Percentiles rank a stretch among this genome's conserved stretches.
phyloP scores from a whole-genome alignment of 2,888 invertebrate species.

The Lapara coniferarum region DNA sequence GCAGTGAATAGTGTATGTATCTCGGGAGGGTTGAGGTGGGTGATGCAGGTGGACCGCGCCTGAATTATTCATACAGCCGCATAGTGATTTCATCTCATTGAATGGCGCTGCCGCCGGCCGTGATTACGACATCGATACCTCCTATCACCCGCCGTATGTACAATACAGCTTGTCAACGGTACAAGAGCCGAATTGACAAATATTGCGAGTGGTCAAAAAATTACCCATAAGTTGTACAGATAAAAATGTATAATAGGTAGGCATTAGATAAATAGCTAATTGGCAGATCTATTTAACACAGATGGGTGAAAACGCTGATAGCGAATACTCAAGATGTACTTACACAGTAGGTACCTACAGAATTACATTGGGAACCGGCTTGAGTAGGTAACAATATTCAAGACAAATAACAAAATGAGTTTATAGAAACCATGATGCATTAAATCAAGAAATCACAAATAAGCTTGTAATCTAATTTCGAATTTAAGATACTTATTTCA shows the following conservation, averaged over 20 bases:
- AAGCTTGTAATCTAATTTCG: too few relatives aligned
- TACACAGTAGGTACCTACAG: too few relatives aligned
- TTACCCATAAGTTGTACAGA: not conserved
- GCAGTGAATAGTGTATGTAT: constrained; percentile 38
- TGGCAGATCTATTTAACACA: too few relatives aligned
- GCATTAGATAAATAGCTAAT: not conserved
- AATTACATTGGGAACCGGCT: too few relatives aligned
- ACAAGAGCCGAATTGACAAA: constrained; percentile 33
- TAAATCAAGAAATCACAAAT: too few relatives aligned
- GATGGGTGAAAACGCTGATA: too few relatives aligned
- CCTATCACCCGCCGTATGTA: constrained; percentile 49
- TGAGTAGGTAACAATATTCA: too few relatives aligned
- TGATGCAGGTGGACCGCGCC: constrained; percentile 62
- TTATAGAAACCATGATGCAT: too few relatives aligned
- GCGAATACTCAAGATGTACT: too few relatives aligned
- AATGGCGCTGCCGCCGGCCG: constrained; percentile 71
- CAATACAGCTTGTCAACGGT: constrained; percentile 70
- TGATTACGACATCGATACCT: constrained; percentile 80
- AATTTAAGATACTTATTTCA: too few relatives aligned
- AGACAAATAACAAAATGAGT: too few relatives aligned
- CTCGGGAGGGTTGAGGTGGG: constrained; percentile 41
- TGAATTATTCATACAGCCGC: constrained; percentile 82
- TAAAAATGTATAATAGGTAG: not conserved
- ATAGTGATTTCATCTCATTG: constrained; percentile 84
- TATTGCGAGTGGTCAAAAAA: constrained; percentile 19